Base-by-base conservation (phyloP, 2,113 vertebrate genomes). In the Thunnus thynnus region DNA sequence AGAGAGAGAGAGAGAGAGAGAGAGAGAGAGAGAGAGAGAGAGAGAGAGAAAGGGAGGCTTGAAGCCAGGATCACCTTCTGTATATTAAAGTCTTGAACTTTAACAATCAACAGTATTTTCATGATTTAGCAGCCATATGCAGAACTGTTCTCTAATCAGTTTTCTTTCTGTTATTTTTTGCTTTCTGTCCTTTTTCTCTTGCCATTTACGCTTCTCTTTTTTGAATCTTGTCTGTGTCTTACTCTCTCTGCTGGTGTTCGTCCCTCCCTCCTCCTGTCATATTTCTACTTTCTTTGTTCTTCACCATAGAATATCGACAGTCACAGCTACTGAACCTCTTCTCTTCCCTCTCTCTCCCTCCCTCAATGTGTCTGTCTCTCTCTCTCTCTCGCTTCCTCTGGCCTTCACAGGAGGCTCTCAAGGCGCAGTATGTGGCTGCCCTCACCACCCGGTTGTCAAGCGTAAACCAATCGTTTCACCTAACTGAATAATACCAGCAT, bases 351-450 rank as follows among this genome's bases (percentile, higher is more conserved):
- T 60, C 44, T 16, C 68, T 44, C 67, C 4, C 47, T 80, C 62
- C 2, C 27, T 61, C 66, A 16, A 4, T 54, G 51, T 18, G 1
- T 55, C 54, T 54, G 18, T 32, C 72, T 22, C 22, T 54, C 20
- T 32, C 72, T 68, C 64, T 64, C n/a, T 67, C 52, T 62, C 17
- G 0, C 68, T 36, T 32, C 67, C 81, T 85, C 77, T 55, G 75
- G 85, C 88, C 89, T 84, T 88, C 80, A 72, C 78, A 14, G 89
- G 92, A 89, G 89, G 85, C 88, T 90, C 85, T 92, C 82, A 85
- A 11, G 74, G 86, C 89, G 12, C 90, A 91, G 92, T 88, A 86
- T 91, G 90, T 76, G 82, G 76, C 88, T 80, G 85, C 85, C 82
- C 81, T 86, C 82, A n/a, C 85, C 44, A 41, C 83, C 80, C 77